phyloP scores from a whole-genome alignment of 2,888 invertebrate species.

The Darwinula stevensoni region DNA sequence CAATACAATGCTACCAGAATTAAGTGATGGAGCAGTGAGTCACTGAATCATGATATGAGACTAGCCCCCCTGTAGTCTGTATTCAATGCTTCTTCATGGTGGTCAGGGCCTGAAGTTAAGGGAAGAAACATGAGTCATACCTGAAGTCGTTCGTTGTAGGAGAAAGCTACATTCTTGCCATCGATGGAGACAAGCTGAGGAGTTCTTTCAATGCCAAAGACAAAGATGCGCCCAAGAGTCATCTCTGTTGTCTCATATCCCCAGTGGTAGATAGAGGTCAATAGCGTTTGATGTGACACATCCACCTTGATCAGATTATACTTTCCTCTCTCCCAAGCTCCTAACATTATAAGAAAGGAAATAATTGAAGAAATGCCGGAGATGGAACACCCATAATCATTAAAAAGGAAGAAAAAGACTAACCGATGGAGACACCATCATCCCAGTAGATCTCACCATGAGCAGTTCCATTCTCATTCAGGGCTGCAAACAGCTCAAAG shows the following conservation, averaged over 20 bases:
- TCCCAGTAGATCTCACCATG: slow-evolving; percentile 45
- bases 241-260: slow-evolving; percentile 10
- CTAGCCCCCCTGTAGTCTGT: too few species aligned
- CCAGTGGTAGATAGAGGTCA: slow-evolving; percentile 4
- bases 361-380: slow-evolving; percentile 3
- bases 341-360: slow-evolving; percentile 16
- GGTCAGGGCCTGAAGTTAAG: too few species aligned
- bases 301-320: slow-evolving; percentile 25
- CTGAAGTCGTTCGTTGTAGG: slow-evolving; percentile 11
- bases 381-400: not conserved
- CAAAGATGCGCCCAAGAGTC: slow-evolving; percentile 13
- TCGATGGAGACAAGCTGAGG: slow-evolving; percentile 14
- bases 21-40: too few species aligned
- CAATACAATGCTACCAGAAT: too few species aligned
- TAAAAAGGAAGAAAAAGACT: slow-evolving; percentile 3
- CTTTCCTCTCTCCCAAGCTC: slow-evolving; percentile 26
- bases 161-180: slow-evolving; percentile 11
- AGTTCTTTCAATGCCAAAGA: slow-evolving; percentile 14
- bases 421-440: slow-evolving; percentile 36
- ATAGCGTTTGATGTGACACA: slow-evolving; percentile 8
- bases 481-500: slow-evolving; percentile 30
- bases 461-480: slow-evolving; percentile 23
- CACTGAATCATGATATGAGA: too few species aligned
- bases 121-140: slow-evolving; percentile 12
- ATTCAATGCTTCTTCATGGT: too few species aligned